Conservation (phyloP, 2,888 invertebrate genomes). For the Enoplolaimus lenunculus region DNA sequence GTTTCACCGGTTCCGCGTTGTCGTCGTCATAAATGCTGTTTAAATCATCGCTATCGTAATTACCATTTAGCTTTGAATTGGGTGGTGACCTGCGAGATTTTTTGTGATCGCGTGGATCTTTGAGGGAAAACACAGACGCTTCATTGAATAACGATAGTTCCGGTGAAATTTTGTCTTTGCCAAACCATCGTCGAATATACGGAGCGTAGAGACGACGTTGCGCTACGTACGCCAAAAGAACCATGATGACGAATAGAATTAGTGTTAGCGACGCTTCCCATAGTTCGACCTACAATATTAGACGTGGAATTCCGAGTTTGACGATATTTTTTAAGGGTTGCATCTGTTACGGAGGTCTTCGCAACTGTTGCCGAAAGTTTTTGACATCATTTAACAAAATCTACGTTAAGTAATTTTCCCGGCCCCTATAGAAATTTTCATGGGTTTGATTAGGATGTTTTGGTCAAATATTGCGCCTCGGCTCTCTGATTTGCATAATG, state of each 20-base stretch:
- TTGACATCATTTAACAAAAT: too few relatives aligned
- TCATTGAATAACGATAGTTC: background rate
- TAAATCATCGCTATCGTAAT: too few relatives aligned
- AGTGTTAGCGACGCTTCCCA: slow-evolving; percentile 52
- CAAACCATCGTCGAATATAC: background rate
- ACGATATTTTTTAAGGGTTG: too few relatives aligned
- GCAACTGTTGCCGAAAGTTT: too few relatives aligned
- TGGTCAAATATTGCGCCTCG: too few relatives aligned
- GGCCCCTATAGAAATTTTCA: too few relatives aligned
- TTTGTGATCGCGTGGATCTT: slow-evolving; percentile 16
- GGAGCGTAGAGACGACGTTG: slow-evolving; percentile 15
- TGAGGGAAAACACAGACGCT: background rate
- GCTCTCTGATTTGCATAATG: too few relatives aligned
- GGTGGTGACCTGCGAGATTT: background rate
- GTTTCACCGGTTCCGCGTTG: background rate
- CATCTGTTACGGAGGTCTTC: too few relatives aligned
- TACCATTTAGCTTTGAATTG: background rate
- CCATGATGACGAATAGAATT: slow-evolving; percentile 45
- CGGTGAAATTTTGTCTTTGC: background rate
- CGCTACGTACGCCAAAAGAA: background rate
- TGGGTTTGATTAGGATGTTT: too few relatives aligned
- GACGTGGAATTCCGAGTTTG: too few relatives aligned
- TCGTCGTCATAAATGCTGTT: background rate
- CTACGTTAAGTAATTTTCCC: too few relatives aligned
- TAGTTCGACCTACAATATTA: slow-evolving; percentile 41